Base-by-base conservation (phyloP, 2,113 vertebrate genomes). In the Tricholaema leucomelas region DNA sequence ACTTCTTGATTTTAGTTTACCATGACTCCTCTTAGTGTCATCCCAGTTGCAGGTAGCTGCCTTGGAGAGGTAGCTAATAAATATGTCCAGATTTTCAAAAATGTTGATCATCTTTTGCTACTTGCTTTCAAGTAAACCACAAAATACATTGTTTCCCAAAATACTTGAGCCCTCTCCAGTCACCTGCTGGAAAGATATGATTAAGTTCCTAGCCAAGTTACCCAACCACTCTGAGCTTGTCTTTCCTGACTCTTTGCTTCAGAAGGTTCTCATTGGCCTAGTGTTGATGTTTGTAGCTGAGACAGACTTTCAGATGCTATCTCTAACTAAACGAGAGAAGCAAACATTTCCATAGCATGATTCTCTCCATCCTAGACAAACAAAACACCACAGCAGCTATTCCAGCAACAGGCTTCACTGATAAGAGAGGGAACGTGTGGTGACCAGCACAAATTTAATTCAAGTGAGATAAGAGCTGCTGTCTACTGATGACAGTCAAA, bases 321-420 rank as follows among this genome's bases (percentile, higher is more conserved):
- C 59, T 73, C 44, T 90, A 40, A 74, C 17, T 66, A 40, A 82
- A 66, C 65, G 61, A 88, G 60, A 81, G 59, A 90, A 93, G 55
- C 40, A 73, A 36, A 8, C 59, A 61, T 44, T 82, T 63, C 35
- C 24, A 36, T 5, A 17, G 24, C 35, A 38, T 38, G 24, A 63
- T 27, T 63, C 60, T 38, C 35, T 25, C 16, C 35, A 38, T 38
- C 60, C 35, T 38, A 83, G 75, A 38, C 42, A 82, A 82, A 44
- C 44, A 85, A 93, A 58, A 19, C 56, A 64, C 52, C 46, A 82
- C 8, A 64, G 18, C n/a, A 66, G 40, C 63, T 0, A 0, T 61
- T 82, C 36, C 82, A 80, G 1, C 25, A 58, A 56, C 0, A 0
- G 25, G 28, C 19, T 81, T 31, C 16, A 5, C 30, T 63, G 79